Evolutionary conservation across 2,797 vertebrate genomes (phyloP).

Genomic region (Dipus sagitta): DNA sequence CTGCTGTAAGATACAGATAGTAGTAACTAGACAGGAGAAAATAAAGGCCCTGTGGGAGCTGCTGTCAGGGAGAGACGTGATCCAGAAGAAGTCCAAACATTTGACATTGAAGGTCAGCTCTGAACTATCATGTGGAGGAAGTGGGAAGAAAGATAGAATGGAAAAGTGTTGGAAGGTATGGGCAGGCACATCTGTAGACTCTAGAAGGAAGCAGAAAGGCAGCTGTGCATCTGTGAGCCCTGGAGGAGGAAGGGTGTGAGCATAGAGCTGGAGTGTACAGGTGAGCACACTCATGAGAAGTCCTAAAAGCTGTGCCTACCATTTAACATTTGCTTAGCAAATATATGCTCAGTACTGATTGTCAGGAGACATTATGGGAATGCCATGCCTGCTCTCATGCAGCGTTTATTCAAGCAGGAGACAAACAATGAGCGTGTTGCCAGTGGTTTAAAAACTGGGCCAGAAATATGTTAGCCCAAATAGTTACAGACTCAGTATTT

Average conservation of each 20-base stretch:
- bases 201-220: no score
- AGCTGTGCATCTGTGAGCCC: background rate
- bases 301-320: background rate
- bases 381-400: background rate
- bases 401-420: conserved; percentile 24
- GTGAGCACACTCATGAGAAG: background rate
- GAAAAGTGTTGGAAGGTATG: background rate
- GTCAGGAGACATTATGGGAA: background rate
- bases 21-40: background rate
- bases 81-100: background rate
- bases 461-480: conserved; percentile 28
- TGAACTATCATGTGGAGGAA: background rate
- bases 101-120: background rate
- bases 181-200: background rate
- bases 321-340: background rate
- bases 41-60: background rate
- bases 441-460: conserved; percentile 42
- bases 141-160: background rate
- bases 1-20: background rate
- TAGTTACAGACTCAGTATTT: background rate
- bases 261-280: background rate
- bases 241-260: background rate
- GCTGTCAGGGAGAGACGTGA: background rate
- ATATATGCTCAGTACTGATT: background rate
- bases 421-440: background rate